Evolutionary conservation across 2,888 invertebrate genomes (phyloP).

Genomic region (Magallana nippona): DNA sequence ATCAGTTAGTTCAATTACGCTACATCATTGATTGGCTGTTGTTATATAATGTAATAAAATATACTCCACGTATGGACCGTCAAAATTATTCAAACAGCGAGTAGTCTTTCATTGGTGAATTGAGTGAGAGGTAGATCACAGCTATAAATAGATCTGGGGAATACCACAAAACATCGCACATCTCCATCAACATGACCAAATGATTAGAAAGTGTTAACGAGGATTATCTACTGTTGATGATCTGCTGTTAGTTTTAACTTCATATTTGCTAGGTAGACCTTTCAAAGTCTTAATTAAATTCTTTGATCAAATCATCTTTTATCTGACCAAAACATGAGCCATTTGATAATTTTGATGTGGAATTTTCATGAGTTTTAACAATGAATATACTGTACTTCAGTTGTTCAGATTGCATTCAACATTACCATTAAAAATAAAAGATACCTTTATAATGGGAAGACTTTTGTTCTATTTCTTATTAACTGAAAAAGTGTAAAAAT

Average conservation of each 20-base stretch:
- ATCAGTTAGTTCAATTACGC: neutral
- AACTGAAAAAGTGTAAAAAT: neutral
- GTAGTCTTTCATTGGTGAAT: too few relatives aligned
- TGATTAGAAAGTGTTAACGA: neutral
- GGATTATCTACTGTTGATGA: neutral
- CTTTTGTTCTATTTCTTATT: neutral
- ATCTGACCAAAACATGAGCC: too few relatives aligned
- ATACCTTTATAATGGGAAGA: neutral
- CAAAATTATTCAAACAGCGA: too few relatives aligned
- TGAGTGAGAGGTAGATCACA: conserved; percentile 2
- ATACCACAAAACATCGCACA: conserved; percentile 16
- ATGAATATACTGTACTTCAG: too few relatives aligned
- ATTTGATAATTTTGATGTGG: too few relatives aligned
- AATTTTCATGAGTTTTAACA: too few relatives aligned
- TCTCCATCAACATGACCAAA: neutral
- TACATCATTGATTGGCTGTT: too few relatives aligned
- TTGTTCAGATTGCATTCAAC: neutral
- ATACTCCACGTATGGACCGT: too few relatives aligned
- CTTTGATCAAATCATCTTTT: neutral
- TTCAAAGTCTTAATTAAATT: neutral
- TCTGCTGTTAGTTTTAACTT: neutral
- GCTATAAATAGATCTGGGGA: conserved; percentile 14
- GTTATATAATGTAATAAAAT: too few relatives aligned
- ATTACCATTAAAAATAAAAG: neutral
- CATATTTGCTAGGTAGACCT: neutral